Evolutionary conservation across 2,797 vertebrate species (phyloP).

Genomic region (Lagorchestes hirsutus): DNA sequence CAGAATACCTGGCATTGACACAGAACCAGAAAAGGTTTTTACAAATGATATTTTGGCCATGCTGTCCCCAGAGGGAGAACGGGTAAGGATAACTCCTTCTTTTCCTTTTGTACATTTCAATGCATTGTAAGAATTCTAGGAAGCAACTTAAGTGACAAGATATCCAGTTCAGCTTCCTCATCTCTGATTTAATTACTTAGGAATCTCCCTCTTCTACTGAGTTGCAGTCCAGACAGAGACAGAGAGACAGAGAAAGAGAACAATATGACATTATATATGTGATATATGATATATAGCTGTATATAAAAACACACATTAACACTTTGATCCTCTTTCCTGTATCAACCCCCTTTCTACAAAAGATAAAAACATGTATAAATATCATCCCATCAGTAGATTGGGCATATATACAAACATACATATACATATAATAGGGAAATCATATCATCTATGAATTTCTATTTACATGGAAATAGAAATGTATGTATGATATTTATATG

Average conservation of each 20-base stretch:
- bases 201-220: too few species aligned
- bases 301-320: not conserved
- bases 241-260: not conserved
- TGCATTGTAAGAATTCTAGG: not conserved
- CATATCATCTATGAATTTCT: not conserved
- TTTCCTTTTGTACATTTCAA: not conserved
- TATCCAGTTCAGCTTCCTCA: not conserved
- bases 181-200: not conserved
- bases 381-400: not conserved
- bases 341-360: not conserved
- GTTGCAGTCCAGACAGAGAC: too few species aligned
- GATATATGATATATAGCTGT: not conserved
- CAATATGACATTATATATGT: not conserved
- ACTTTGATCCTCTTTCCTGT: not conserved
- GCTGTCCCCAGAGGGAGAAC: constrained; percentile 92
- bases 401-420: not conserved
- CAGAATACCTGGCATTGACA: constrained; percentile 71
- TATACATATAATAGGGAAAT: not conserved
- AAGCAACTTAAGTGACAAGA: not conserved
- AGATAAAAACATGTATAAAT: not conserved
- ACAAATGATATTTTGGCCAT: constrained; percentile 92
- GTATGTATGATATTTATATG: not conserved
- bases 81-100: constrained; percentile 82
- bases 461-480: not conserved
- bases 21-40: constrained; percentile 85